These are phyloP conservation scores for Lepidocyrtinus sp. DNA, from an alignment of 2,888 invertebrate genomes.

Conservation along the genomic window DNA sequence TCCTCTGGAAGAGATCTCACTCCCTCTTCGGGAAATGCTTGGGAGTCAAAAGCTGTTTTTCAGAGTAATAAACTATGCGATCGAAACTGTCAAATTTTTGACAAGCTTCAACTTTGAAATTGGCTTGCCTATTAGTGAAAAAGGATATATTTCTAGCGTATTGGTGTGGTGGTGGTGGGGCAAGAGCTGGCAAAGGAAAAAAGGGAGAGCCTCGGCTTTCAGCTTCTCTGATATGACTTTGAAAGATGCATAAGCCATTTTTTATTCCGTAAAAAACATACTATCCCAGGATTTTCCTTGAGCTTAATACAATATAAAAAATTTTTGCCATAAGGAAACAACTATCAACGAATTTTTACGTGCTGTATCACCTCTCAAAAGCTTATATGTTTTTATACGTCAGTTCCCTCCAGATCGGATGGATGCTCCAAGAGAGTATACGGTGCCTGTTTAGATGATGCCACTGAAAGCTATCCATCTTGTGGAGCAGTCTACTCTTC, in stretches of 20 bases:
- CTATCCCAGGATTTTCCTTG: conserved; percentile 15
- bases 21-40: not conserved
- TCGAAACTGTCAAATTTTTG: conserved; percentile 55
- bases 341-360: not conserved
- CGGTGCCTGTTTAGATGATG: not conserved
- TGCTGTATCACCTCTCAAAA: not conserved
- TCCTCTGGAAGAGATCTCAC: not conserved
- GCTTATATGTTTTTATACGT: not conserved
- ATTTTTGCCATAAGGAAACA: not conserved
- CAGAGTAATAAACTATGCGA: conserved; percentile 41
- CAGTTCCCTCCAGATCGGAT: not conserved
- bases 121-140: conserved; percentile 29
- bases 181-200: not conserved
- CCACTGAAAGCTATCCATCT: conserved; percentile 52
- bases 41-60: not conserved
- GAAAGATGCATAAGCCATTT: conserved; percentile 37
- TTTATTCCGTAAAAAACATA: conserved; percentile 24
- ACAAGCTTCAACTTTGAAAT: conserved; percentile 43
- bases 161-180: no score
- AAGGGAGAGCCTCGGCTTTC: not conserved
- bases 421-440: not conserved
- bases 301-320: not conserved
- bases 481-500: not conserved
- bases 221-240: conserved; percentile 27
- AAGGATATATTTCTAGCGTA: no score